Evolutionary conservation across 64 coral and sea anemone genomes (phyloP).

Genomic region (Dendronephthya gigantea): DNA sequence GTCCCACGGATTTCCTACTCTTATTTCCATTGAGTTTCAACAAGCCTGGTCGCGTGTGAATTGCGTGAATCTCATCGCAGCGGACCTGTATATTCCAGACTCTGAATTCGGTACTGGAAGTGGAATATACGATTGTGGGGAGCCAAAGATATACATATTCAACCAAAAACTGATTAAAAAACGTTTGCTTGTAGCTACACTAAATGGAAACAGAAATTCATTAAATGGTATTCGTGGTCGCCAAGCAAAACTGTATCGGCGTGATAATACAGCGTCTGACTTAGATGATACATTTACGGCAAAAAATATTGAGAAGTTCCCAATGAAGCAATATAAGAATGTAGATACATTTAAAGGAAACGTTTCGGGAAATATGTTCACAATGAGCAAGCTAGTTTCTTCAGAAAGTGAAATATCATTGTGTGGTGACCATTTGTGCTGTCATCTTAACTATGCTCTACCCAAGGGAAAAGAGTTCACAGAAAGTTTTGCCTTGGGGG

Average conservation of each 20-base stretch:
- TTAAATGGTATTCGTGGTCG: not conserved
- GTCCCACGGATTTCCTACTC: conserved; percentile 65
- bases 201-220: conserved; percentile 28
- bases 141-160: conserved; percentile 49
- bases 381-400: not conserved
- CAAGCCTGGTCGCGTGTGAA: conserved; percentile 66
- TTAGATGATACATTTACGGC: not conserved
- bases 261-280: not conserved
- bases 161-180: conserved; percentile 36
- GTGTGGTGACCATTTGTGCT: conserved; percentile 53
- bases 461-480: not conserved
- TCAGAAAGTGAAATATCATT: conserved; percentile 8
- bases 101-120: conserved; percentile 44
- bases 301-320: not conserved
- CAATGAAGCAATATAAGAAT: not conserved
- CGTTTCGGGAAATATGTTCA: conserved; percentile 51
- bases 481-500: conserved; percentile 79
- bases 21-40: conserved; percentile 60
- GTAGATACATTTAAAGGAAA: conserved; percentile 40
- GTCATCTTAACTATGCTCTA: conserved; percentile 43
- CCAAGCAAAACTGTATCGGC: not conserved
- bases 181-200: conserved; percentile 56
- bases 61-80: conserved; percentile 79
- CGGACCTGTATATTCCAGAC: conserved; percentile 56
- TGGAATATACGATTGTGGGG: conserved; percentile 91